Evolutionary conservation across 2,888 invertebrate species (phyloP).

Genomic region (Notodonta ziczac): DNA sequence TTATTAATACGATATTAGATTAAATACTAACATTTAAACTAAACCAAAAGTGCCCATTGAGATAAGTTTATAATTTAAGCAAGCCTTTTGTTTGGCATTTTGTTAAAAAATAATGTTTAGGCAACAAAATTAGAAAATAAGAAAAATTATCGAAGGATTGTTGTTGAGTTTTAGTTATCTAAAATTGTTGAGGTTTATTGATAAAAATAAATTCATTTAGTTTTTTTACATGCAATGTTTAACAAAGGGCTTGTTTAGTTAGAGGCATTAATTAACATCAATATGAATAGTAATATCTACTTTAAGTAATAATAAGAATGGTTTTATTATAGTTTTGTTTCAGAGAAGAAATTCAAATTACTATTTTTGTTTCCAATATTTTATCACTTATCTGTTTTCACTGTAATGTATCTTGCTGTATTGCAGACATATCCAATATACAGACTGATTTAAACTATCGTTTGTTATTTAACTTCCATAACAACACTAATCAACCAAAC

Average conservation of each 20-base stretch:
- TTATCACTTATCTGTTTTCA: constrained; percentile 84
- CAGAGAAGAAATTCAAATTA: constrained; percentile 83
- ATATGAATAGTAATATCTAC: constrained; percentile 71
- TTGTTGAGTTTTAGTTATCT: constrained; percentile 82
- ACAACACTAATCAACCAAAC: constrained; percentile 75
- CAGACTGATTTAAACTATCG: constrained; percentile 81
- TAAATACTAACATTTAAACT: constrained; percentile 83
- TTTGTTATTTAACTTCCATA: constrained; percentile 48
- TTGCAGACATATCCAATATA: constrained; percentile 86
- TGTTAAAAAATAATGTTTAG: constrained; percentile 80
- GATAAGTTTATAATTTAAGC: constrained; percentile 81
- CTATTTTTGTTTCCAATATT: constrained; percentile 84
- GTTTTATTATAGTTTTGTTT: constrained; percentile 83
- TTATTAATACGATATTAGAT: constrained; percentile 80
- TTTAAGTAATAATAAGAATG: constrained; percentile 82
- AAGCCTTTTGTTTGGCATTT: constrained; percentile 80
- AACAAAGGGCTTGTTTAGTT: constrained; percentile 79
- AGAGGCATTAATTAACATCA: constrained; percentile 84
- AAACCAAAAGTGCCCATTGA: constrained; percentile 86
- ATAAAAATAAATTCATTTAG: constrained; percentile 66
- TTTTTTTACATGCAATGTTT: constrained; percentile 74
- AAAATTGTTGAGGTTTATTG: constrained; percentile 81
- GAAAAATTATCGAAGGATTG: constrained; percentile 77
- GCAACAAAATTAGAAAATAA: constrained; percentile 81
- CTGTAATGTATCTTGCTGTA: constrained; percentile 85